Evolutionary conservation across 2,888 invertebrate genomes (phyloP).

Genomic region (Conomelus anceps): DNA sequence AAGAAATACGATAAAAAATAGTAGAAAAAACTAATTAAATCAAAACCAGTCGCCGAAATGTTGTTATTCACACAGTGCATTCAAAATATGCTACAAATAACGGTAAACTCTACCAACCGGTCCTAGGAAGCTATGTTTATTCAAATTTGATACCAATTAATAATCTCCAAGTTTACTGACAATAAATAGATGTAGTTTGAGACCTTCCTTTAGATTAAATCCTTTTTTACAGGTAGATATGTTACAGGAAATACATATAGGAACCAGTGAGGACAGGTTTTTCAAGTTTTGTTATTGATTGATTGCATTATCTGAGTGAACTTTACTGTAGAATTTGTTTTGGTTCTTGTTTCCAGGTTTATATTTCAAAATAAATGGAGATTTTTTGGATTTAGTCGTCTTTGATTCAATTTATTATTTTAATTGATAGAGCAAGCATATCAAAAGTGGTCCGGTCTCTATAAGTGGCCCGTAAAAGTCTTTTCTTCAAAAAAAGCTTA

Average conservation of each 20-base stretch:
- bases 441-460: too few species aligned
- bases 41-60: too few species aligned
- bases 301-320: neutral
- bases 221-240: neutral
- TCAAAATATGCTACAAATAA: neutral
- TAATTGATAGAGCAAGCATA: too few species aligned
- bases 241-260: neutral
- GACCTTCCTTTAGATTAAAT: neutral
- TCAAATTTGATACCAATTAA: neutral
- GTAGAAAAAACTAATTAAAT: too few species aligned
- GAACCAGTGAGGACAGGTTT: neutral
- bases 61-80: too few species aligned
- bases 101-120: neutral
- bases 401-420: too few species aligned
- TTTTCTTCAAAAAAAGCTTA: too few species aligned
- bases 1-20: too few species aligned
- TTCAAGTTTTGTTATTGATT: neutral
- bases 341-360: neutral
- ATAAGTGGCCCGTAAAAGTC: too few species aligned
- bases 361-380: neutral
- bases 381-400: neutral
- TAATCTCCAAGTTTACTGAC: neutral
- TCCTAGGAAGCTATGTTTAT: neutral
- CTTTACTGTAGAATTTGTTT: neutral
- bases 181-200: neutral